Conservation (phyloP, 1,140 invertebrate species). For the Rhizoglyphus robini region DNA sequence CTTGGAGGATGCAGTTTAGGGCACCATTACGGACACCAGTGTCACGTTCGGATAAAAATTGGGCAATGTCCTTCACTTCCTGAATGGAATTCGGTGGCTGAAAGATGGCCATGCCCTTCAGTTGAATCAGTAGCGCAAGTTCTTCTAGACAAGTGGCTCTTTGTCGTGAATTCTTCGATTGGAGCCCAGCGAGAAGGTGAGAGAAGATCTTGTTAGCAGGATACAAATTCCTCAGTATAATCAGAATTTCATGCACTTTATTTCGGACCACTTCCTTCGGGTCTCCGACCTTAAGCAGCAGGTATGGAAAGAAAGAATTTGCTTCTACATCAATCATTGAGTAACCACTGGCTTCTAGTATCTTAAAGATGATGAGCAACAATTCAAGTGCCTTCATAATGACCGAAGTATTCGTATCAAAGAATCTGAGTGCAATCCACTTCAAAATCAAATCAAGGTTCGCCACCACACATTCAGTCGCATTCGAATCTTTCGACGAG, state of each 20-base stretch:
- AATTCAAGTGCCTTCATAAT: conserved; percentile 87
- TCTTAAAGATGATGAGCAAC: conserved; percentile 61
- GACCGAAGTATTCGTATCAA: conserved; percentile 95
- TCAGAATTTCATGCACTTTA: conserved; percentile 68
- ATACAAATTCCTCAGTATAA: conserved; percentile 69
- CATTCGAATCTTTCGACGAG: conserved; percentile 50
- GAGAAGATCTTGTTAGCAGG: conserved; percentile 75
- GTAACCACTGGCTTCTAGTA: conserved; percentile 63
- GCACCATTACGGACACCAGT: conserved; percentile 91
- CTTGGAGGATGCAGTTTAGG: conserved; percentile 79
- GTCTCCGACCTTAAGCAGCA: conserved; percentile 84
- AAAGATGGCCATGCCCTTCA: conserved; percentile 69
- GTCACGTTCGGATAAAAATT: conserved; percentile 86
- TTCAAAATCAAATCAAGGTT: conserved; percentile 91
- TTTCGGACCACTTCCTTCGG: conserved; percentile 85
- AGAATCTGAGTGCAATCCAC: conserved; percentile 90
- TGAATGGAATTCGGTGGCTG: conserved; percentile 51
- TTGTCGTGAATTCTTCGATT: conserved; percentile 91
- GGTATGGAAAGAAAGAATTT: conserved; percentile 81
- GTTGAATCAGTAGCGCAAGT: conserved; percentile 68
- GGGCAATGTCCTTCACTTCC: conserved; percentile 79
- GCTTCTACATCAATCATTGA: conserved; percentile 78
- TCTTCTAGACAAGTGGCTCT: conserved; percentile 88
- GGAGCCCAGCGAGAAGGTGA: conserved; percentile 83
- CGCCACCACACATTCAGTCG: conserved; percentile 46